Conservation (phyloP, 2,113 vertebrate genomes). For the human (Homo sapiens) region GRCh38 chr13:27415001-27415500, state of each 20-base stretch:
- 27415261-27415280: background rate
- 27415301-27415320: background rate
- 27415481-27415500: background rate
- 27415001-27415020: background rate
- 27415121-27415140: background rate
- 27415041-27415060: background rate
- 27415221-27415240: background rate
- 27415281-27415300: background rate
- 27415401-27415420: background rate
- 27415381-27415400: background rate
- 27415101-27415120: background rate
- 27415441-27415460: background rate
- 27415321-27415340: background rate
- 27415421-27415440: background rate
- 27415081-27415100: background rate
- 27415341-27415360: background rate
- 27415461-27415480: background rate
- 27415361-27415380: background rate
- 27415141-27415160: background rate
- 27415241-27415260: background rate
- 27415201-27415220: background rate
- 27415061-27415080: background rate
- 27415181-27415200: background rate
- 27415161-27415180: background rate
- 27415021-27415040: background rate